Evolutionary conservation across 2,797 vertebrate species (phyloP), one percentile per base, ranked within the genome.

Genomic region (Setipinna tenuifilis): DNA sequence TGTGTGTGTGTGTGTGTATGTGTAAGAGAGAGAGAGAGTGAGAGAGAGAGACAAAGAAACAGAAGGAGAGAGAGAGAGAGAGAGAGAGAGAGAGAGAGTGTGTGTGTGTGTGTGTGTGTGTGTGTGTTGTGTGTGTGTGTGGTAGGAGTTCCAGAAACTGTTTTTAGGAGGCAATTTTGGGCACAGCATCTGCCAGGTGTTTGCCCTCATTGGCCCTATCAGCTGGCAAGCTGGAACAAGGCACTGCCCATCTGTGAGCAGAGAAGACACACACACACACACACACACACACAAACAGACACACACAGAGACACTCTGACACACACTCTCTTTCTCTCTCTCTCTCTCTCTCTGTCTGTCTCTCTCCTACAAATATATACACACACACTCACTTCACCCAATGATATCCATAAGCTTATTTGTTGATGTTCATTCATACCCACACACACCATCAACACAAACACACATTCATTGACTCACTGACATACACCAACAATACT

Each of bases 191-290:
- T 92, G 92, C 88, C 82, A 21, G 61, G 87, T 92, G 91, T 90
- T 89, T 90, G 80, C 90, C 90, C 89, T 62, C 88, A 87, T 68
- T 80, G 85, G 21, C 28, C 87, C 92, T 90, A 93, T 94, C 92
- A 93, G 87, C 90, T 88, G 87, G 88, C 89, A 88, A 91, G 82
- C 86, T 82, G 87, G 87, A 88, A 17, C 54, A 87, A 85, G 83
- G 88, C 89, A 86, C 89, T 86, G 85, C 93, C 90, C 91, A 93
- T 94, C 93, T 95, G 93, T 86, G 87, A 84, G 85, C 89, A 91
- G 78, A 57, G 46, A 90, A 90, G 87, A 85, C 85, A 88, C 81
- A 83, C 88, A 23, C 35, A 48, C 16, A 31, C 25, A 31, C 65
- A 71, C 65, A 35, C 28, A 35, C 65, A 35, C 28, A 71, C 65